Conservation (phyloP, 2,113 vertebrate genomes). For the Oceanodroma tethys region DNA sequence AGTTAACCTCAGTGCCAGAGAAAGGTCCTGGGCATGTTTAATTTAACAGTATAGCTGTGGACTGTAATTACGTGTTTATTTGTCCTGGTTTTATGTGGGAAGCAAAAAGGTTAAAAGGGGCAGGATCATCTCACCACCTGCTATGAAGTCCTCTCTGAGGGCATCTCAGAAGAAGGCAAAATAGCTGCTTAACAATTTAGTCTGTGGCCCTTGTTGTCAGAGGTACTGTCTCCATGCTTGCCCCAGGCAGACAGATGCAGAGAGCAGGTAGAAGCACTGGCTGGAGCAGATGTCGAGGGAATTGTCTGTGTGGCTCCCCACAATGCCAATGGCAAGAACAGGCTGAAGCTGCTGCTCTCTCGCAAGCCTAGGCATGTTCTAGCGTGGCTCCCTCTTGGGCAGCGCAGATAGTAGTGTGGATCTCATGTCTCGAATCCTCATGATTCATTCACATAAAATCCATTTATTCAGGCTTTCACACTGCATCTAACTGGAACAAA, state of each 20-base stretch:
- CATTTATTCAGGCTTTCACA: not conserved
- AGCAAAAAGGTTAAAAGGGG: not conserved
- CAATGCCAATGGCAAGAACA: not conserved
- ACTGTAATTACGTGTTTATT: not conserved
- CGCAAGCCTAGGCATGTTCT: fast-evolving
- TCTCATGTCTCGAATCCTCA: not conserved
- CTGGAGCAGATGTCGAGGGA: not conserved
- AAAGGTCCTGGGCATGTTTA: not conserved
- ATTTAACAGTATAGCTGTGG: not conserved
- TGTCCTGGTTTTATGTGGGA: not conserved
- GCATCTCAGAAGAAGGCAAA: not conserved
- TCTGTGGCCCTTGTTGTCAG: not conserved
- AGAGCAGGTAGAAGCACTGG: not conserved
- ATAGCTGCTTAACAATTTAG: not conserved
- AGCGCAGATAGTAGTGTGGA: not conserved
- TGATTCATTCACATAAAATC: conserved; percentile 1
- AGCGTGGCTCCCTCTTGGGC: fast-evolving
- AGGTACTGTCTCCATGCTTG: not conserved
- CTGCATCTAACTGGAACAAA: not conserved
- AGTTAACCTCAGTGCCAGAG: not conserved
- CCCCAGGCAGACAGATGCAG: not conserved
- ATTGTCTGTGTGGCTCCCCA: not conserved
- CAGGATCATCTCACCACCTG: not conserved
- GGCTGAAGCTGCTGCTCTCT: not conserved
- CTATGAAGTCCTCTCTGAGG: not conserved